These are phyloP conservation scores for Clarias platycephalus DNA, from an alignment of 2,797 vertebrate genomes.

Conservation along the genomic window DNA sequence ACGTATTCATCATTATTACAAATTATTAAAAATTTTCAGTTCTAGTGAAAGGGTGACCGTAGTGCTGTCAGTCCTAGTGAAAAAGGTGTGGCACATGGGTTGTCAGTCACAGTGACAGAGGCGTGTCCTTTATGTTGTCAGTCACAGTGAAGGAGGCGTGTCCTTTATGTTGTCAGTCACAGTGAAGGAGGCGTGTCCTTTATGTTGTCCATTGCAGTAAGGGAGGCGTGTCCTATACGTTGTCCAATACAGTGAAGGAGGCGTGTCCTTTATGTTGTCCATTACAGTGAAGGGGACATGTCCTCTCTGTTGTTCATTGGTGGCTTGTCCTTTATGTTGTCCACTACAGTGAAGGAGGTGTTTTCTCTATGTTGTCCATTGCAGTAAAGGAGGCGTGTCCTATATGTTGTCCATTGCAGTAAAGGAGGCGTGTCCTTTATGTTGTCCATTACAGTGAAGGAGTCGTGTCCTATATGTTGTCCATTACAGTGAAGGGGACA, in stretches of 20 bases:
- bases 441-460: background rate
- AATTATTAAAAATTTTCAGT: background rate
- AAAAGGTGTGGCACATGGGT: background rate
- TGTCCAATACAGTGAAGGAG: background rate
- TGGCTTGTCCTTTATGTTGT: background rate
- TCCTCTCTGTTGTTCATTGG: background rate
- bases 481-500: background rate
- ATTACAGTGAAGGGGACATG: background rate
- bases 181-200: background rate
- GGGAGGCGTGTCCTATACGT: background rate
- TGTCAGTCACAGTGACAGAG: background rate
- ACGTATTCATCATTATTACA: too few relatives aligned
- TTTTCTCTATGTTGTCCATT: too few relatives aligned
- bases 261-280: background rate
- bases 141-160: background rate
- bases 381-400: background rate
- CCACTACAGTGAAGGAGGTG: background rate
- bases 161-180: background rate
- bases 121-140: background rate
- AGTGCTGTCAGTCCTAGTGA: too few relatives aligned
- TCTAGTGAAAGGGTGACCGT: background rate
- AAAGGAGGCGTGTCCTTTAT: background rate
- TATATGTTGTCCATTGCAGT: too few relatives aligned
- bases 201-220: background rate
- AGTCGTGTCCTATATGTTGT: background rate